These are phyloP conservation scores for Ceriagrion tenellum DNA, from an alignment of 2,888 invertebrate genomes.

Conservation along the genomic window DNA sequence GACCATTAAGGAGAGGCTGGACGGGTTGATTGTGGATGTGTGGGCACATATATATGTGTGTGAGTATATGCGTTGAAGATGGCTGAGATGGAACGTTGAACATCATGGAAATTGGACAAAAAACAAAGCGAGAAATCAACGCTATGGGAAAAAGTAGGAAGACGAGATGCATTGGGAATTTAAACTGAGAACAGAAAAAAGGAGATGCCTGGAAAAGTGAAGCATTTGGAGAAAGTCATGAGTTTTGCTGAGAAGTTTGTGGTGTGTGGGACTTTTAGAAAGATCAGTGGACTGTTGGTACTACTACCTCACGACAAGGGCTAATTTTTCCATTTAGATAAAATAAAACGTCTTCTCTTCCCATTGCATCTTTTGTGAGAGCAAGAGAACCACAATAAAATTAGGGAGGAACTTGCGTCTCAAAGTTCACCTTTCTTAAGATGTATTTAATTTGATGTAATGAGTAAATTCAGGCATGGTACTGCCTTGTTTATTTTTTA, in stretches of 20 bases:
- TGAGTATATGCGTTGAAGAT: neutral
- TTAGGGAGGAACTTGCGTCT: no score
- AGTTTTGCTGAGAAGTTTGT: neutral
- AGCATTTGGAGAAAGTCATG: neutral
- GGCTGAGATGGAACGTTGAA: neutral
- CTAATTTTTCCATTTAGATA: no score
- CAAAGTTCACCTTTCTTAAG: no score
- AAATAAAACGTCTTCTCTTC: no score
- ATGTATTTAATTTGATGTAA: no score
- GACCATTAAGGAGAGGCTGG: slow-evolving; percentile 42
- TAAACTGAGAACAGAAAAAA: neutral
- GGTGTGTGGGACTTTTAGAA: neutral
- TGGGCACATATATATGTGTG: neutral
- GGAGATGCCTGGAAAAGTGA: neutral
- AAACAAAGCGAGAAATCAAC: neutral
- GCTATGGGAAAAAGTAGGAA: neutral
- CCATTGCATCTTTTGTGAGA: no score
- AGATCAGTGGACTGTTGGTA: no score
- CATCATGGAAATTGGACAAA: slow-evolving; percentile 31
- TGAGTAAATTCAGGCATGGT: no score
- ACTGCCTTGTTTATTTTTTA: no score
- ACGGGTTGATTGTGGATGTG: neutral
- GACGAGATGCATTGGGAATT: neutral
- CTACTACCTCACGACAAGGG: no score
- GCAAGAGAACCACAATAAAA: no score